Evolutionary conservation across 2,888 invertebrate species (phyloP).

Genomic region (Campoplex nolae): DNA sequence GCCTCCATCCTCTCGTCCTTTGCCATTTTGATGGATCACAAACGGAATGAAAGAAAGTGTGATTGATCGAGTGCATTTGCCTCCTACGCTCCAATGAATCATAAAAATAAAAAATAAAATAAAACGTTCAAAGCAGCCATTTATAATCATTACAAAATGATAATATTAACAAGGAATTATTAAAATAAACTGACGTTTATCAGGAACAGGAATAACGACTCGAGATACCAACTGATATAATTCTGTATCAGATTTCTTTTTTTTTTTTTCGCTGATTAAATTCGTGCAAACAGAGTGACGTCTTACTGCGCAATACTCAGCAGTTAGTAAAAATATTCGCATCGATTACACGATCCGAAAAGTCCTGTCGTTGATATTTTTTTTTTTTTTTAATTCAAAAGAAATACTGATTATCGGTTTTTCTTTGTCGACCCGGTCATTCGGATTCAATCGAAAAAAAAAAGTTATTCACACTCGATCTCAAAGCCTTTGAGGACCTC

Average conservation of each 20-base stretch:
- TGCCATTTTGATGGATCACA: conserved; percentile 39
- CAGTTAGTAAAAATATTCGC: not conserved
- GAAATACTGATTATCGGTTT: not conserved
- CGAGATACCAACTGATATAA: not conserved
- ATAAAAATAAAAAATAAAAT: not conserved
- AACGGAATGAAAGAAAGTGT: conserved; percentile 27
- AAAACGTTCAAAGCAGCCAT: not conserved
- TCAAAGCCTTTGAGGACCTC: not conserved
- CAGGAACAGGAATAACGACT: not conserved
- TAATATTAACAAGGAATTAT: not conserved
- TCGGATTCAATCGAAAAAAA: not conserved
- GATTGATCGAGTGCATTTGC: conserved; percentile 5
- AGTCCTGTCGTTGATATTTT: not conserved
- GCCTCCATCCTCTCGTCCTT: conserved; percentile 17
- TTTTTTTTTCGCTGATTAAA: not conserved
- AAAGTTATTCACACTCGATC: not conserved
- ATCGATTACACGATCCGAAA: not conserved
- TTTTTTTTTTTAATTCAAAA: not conserved
- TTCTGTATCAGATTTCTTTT: not conserved
- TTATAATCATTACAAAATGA: not conserved
- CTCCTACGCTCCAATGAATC: not conserved
- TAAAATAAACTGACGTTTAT: conserved; percentile 1
- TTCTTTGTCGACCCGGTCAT: not conserved
- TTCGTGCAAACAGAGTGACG: not conserved
- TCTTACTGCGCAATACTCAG: not conserved